phyloP scores from a whole-genome alignment of 2,113 vertebrate genomes.

The Pollimyrus isidori region DNA sequence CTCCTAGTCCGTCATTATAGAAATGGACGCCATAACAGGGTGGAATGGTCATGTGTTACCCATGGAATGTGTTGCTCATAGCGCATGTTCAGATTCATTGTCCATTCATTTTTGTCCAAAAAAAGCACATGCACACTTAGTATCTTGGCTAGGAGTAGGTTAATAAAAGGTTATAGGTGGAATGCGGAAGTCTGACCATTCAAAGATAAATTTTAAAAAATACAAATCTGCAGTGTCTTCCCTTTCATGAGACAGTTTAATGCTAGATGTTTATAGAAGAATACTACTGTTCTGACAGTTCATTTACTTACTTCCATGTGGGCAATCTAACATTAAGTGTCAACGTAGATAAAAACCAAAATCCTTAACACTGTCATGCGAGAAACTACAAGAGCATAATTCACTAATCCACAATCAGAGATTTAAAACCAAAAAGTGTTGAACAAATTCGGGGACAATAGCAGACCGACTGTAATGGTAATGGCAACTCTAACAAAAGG shows the following conservation, averaged over 20 bases:
- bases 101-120: not conserved
- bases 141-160: not conserved
- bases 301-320: not conserved
- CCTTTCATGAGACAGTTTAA: not conserved
- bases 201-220: not conserved
- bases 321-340: not conserved
- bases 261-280: not conserved
- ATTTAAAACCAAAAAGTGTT: not conserved
- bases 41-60: not conserved
- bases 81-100: not conserved
- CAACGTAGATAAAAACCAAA: not conserved
- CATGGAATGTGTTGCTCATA: not conserved
- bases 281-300: not conserved
- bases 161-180: not conserved
- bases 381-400: not conserved
- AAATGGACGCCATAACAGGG: not conserved
- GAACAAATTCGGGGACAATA: not conserved
- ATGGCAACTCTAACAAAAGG: not conserved
- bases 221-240: not conserved
- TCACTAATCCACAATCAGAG: not conserved
- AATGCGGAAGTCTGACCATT: not conserved
- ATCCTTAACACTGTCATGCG: not conserved
- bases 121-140: not conserved
- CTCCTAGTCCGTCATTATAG: conserved; percentile 1
- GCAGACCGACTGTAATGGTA: not conserved